Conservation (phyloP, 2,888 invertebrate genomes). For the Holacanthella duospinosa region DNA sequence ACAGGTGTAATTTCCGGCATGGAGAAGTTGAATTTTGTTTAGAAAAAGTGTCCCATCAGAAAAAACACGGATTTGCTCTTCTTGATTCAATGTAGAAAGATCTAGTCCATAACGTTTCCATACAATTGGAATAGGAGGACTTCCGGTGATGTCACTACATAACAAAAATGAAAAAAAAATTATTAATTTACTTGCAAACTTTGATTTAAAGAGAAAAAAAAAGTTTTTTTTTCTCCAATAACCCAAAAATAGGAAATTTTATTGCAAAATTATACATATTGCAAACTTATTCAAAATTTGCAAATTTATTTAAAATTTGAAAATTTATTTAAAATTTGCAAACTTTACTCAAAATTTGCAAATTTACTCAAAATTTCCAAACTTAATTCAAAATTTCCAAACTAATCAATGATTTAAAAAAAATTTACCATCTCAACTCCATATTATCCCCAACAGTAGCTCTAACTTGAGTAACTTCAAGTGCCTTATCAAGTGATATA, state of each 20-base stretch:
- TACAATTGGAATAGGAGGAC: slow-evolving; percentile 57
- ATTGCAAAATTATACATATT: no score
- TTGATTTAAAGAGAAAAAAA: neutral
- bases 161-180: neutral
- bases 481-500: slow-evolving; percentile 58
- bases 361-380: no score
- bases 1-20: slow-evolving; percentile 67
- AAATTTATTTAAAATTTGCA: no score
- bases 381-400: no score
- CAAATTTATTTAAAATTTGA: no score
- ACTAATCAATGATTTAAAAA: no score
- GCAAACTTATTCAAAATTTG: no score
- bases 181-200: neutral
- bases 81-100: slow-evolving; percentile 30
- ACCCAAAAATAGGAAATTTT: no score
- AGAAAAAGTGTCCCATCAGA: slow-evolving; percentile 64
- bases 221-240: no score
- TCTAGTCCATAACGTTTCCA: slow-evolving; percentile 48
- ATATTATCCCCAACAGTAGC: slow-evolving; percentile 65
- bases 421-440: slow-evolving; percentile 57
- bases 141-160: slow-evolving; percentile 53
- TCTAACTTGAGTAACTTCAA: slow-evolving; percentile 58
- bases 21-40: slow-evolving; percentile 58
- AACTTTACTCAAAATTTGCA: no score
- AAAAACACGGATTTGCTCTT: slow-evolving; percentile 53